Base-by-base conservation (phyloP, 2,797 vertebrate species). In the Clarias platycephalus region DNA sequence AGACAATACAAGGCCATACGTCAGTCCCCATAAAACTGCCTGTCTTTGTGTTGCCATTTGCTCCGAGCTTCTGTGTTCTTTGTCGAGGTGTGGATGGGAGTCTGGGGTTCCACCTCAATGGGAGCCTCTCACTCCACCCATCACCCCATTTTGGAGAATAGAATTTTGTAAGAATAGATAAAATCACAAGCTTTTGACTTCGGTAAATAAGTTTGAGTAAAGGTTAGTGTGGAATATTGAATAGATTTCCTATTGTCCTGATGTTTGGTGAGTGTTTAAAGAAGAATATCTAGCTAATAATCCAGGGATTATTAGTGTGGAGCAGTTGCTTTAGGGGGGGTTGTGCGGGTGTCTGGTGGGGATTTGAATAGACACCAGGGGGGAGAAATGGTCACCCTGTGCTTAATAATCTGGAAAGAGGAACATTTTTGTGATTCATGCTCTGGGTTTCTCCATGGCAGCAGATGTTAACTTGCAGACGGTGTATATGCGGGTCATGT, bases 11-110 rank as follows among this genome's bases (percentile, higher is more conserved):
- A 80, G 89, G 87, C 88, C 12, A 85, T 83, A 88, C 68, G 67
- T 83, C 90, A 90, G 85, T 87, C 89, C 81, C 90, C 90, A 93
- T 93, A 94, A 94, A 95, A 88, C 88, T 88, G 81, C 88, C 80
- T 63, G 89, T 78, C 91, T 94, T 95, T 95, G 92, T 94, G 90
- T 92, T 40, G 20, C 93, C 94, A 91, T 94, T 95, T 94, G 93
- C 91, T 91, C 86, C 82, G 64, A 85, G 92, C 91, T 91, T 91
- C 88, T 89, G 89, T 90, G 87, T 83, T 86, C 86, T 91, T 86
- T 88, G 77, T 84, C 49, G 49, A 82, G 79, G 31, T 80, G 76
- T 86, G 75, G 76, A 75, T 76, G 81, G 84, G 82, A 70, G 77
- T 85, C 83, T 84, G 86, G 89, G 83, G 89, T 81, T 90, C 87